Evolutionary conservation across 2,888 invertebrate species (phyloP), one percentile per base, ranked within the genome.

Genomic region (Itoplectis maculator): DNA sequence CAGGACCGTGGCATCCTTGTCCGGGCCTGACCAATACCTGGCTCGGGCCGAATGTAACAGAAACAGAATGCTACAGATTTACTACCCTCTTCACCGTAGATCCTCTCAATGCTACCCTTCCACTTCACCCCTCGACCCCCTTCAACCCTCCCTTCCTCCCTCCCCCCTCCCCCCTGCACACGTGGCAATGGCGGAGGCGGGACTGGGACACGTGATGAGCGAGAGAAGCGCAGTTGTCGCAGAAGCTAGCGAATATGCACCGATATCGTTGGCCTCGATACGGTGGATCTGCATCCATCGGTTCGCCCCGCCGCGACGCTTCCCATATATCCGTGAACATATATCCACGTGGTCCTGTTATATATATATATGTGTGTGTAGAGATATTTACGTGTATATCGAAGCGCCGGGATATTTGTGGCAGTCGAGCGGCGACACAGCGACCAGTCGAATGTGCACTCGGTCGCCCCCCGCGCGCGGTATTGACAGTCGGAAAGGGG

Each of bases 221-320:
- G 63, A 42, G 42, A 2, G 42, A 13, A 8, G 20, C 13, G 63
- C 35, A 63, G 42, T 42, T 42, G 45, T 40, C 20, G 45, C 23
- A 20, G 23, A 20, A 18, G 37, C 37, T 42, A 42, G 23, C 63
- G 37, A 63, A 37, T 42, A 37, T 63, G 18, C 20, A 65, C 9
- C 47, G 47, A 20, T 73, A 73, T 73, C 61, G 61, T 47, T 61
- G 20, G 59, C 47, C 47, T n/a, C 8, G 37, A 73, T 59, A 61
- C 73, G 47, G 45, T 45, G 59, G 61, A 79, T 72, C 70, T 72
- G 79, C 75, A 76, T 82, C 79, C 72, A 72, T 79, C 76, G 65
- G 40, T n/a, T 56, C 29, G 74, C 42, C n/a, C n/a, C n/a, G n/a
- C n/a, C n/a, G n/a, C 59, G 15, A 61, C 51, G 51, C 63, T 29